Evolutionary conservation across 2,113 vertebrate genomes (phyloP).

Genomic region (Gymnocephalus cernua): DNA sequence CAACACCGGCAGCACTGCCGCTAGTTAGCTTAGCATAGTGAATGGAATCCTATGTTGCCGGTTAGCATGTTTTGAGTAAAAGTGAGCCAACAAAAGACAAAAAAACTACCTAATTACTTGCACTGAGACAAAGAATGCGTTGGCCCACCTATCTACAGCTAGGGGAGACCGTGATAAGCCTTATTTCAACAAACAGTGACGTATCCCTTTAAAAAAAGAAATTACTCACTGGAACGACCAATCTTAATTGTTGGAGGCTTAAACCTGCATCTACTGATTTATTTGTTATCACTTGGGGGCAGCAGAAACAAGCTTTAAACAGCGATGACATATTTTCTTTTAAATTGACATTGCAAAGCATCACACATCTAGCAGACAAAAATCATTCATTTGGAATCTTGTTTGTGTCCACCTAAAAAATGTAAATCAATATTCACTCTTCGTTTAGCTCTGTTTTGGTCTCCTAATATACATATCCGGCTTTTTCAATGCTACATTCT

Average conservation of each 20-base stretch:
- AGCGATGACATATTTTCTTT: background rate
- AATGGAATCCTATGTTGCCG: too few species aligned
- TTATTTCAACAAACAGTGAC: too few species aligned
- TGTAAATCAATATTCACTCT: background rate
- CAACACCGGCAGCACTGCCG: too few species aligned
- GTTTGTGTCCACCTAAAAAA: too few species aligned
- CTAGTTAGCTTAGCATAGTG: too few species aligned
- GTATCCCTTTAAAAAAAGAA: background rate
- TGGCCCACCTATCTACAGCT: too few species aligned
- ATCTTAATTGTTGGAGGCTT: background rate
- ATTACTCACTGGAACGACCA: background rate
- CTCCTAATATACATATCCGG: background rate
- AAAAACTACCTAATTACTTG: too few species aligned
- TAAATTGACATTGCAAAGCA: background rate
- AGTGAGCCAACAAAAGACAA: too few species aligned
- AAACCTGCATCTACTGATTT: background rate
- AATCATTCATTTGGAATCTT: too few species aligned
- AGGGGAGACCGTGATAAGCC: too few species aligned
- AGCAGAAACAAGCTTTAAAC: background rate
- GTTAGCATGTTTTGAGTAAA: too few species aligned
- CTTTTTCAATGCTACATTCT: background rate
- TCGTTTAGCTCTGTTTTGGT: background rate
- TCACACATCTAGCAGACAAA: background rate
- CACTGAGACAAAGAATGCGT: too few species aligned
- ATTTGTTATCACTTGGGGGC: background rate